Evolutionary conservation across 2,888 invertebrate species (phyloP), one percentile per base, ranked within the genome.

Genomic region (Acrobasis suavella): DNA sequence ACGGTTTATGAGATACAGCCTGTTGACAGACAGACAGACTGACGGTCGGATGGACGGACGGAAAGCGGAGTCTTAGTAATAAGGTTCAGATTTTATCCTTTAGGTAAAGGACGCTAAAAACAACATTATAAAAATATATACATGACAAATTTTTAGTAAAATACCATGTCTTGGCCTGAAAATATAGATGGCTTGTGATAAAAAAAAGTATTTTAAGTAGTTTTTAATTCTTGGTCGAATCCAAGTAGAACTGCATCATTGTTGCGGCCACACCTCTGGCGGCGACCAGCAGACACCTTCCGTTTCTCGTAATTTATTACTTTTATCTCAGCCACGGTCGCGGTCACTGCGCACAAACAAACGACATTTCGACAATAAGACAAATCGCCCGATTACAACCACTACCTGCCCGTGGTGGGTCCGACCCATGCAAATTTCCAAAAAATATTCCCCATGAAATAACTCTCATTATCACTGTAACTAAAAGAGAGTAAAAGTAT

Each of bases 381-480:
- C 92, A 91, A 91, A 92, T 91, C 86, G 87, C 74, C 82, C 88
- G 91, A 91, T 91, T 91, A 90, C 69, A 83, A 77, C 79, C 89
- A 84, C 89, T 91, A 91, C 91, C 91, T 91, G 89, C 85, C 75
- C 76, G 81, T 78, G 87, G 89, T 85, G 79, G 90, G 87, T 86
- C 87, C 77, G 64, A 62, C 72, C 78, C 80, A 87, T 86, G 90
- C 88, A 86, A 89, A 89, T 87, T 78, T 75, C 69, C 68, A 73
- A 82, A 77, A 72, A 66, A 54, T 65, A 15, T 72, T 77, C 79
- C 81, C 79, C 78, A 73, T 75, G 67, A 75, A 75, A 80, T 80
- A 80, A 80, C 81, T 80, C 73, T 82, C 83, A 81, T 84, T 78
- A 83, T 83, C 81, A 81, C 81, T 81, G n/a, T n/a, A n/a, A n/a